Evolutionary conservation across 2,797 vertebrate species (phyloP).

Genomic region (Melanotaenia boesemani): DNA sequence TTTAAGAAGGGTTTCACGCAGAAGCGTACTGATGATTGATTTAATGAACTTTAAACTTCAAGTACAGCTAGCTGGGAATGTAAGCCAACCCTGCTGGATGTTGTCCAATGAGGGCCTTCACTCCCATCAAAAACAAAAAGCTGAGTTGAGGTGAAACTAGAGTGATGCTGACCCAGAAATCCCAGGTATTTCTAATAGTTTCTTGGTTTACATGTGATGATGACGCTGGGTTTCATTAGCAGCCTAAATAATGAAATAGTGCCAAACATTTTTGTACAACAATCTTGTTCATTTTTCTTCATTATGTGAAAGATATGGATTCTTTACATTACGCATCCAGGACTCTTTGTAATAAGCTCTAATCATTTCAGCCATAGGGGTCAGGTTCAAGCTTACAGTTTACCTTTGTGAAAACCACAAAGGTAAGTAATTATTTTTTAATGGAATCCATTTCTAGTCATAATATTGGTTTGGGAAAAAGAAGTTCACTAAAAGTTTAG

Average conservation of each 20-base stretch:
- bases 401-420: too few species aligned
- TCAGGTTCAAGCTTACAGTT: too few species aligned
- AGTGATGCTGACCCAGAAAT: background rate
- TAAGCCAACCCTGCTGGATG: slow-evolving; percentile 11
- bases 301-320: background rate
- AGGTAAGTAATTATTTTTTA: too few species aligned
- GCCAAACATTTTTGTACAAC: background rate
- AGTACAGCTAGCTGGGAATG: slow-evolving; percentile 39
- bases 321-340: background rate
- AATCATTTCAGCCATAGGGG: background rate
- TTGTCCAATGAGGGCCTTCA: slow-evolving; percentile 11
- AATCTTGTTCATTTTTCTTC: background rate
- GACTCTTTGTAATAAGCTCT: background rate
- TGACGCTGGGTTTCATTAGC: background rate
- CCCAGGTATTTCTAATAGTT: background rate
- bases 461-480: background rate
- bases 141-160: background rate
- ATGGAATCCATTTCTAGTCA: too few species aligned
- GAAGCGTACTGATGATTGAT: slow-evolving; percentile 53
- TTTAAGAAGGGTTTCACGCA: slow-evolving; percentile 55
- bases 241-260: background rate
- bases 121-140: slow-evolving; percentile 14
- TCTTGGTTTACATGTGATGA: background rate
- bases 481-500: background rate
- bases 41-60: slow-evolving; percentile 67